Evolutionary conservation across 2,113 vertebrate species (phyloP), one percentile per base, ranked within the genome.

Genomic region (Paradoxurus hermaphroditus): DNA sequence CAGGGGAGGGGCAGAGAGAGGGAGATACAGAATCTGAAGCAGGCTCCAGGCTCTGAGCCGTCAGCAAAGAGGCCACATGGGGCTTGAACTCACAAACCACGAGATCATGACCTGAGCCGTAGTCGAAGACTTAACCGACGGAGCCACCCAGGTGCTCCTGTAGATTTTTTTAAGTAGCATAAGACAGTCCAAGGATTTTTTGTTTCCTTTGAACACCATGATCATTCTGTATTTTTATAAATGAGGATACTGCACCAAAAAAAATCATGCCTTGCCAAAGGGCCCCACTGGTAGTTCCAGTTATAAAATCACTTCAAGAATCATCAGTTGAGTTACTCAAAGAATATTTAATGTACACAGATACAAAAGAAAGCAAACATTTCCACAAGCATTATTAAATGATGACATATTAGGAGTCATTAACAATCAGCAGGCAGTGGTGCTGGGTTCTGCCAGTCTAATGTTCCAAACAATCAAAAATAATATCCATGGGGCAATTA

Each of bases 321-420:
- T 87, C 49, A 89, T 81, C 65, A 84, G 62, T 34, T 90, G 63
- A 73, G 51, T 87, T 86, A 90, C 1, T 27, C 27, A 63, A 89
- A 97, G 92, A 77, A 2, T 77, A 96, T 86, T 23, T 49, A 86
- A 68, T 46, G 89, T 70, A 93, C 19, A 18, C 51, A 96, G 97
- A 96, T 12, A 41, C 1, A 75, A 95, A 97, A 62, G 94, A 98
- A 91, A 96, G 75, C 29, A 94, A 97, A 56, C 14, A 96, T 94
- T 44, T 86, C 97, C 46, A 95, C 6, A 53, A 82, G n/a, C 25
- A 83, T 91, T 90, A 98, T 96, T 97, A 91, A 98, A 51, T 95
- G 95, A 96, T 41, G 36, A 92, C 91, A 91, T 91, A 92, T 96
- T 96, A 97, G 79, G 9, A 96, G 62, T 96, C 95, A 97, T 95